Evolutionary conservation across 2,888 invertebrate species (phyloP).

Genomic region (Amiota communis): DNA sequence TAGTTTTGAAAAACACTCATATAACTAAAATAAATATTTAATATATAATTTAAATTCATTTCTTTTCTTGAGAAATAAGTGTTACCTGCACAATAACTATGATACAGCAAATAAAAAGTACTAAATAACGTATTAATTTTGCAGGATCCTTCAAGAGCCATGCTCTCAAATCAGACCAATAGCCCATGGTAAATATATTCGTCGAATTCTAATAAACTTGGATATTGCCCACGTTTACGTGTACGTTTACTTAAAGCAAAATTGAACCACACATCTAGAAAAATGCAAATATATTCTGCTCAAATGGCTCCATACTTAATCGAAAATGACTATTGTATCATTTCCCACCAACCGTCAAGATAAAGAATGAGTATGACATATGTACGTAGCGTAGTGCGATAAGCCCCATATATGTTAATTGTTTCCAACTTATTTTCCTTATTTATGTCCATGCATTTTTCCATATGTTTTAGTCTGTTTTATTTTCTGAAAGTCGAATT

Average conservation of each 20-base stretch:
- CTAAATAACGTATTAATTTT: conserved; percentile 76
- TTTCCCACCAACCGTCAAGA: conserved; percentile 25
- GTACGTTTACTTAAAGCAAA: too few species aligned
- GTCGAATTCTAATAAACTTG: too few species aligned
- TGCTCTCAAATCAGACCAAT: conserved; percentile 66
- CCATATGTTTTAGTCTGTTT: too few species aligned
- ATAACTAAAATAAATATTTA: conserved; percentile 74
- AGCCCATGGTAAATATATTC: conserved; percentile 54
- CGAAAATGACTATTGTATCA: neutral
- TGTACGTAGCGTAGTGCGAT: too few species aligned
- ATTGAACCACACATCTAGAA: too few species aligned
- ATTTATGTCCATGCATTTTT: too few species aligned
- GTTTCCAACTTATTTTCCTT: too few species aligned
- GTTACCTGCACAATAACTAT: conserved; percentile 78
- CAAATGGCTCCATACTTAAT: too few species aligned
- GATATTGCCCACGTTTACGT: too few species aligned
- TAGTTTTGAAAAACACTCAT: conserved; percentile 77
- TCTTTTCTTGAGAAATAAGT: conserved; percentile 29
- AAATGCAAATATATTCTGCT: too few species aligned
- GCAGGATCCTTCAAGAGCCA: conserved; percentile 74
- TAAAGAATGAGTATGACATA: neutral
- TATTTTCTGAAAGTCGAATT: too few species aligned
- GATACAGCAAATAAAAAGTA: conserved; percentile 75
- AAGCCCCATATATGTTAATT: too few species aligned
- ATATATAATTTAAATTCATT: neutral